These are phyloP conservation scores for Spisula solida DNA, from an alignment of 2,888 invertebrate species.

Conservation along the genomic window DNA sequence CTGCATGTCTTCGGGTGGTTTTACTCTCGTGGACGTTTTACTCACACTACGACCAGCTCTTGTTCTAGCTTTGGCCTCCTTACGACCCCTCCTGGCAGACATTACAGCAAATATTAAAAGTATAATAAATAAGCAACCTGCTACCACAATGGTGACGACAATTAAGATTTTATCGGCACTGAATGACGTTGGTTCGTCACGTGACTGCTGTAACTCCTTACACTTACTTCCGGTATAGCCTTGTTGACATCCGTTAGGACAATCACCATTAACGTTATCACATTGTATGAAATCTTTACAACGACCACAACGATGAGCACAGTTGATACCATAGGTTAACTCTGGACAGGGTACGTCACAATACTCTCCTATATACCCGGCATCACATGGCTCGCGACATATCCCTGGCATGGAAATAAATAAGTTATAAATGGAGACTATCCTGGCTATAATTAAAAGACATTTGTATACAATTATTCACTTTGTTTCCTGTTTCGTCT, in stretches of 20 bases:
- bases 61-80: neutral
- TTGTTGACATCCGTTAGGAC: conserved; percentile 71
- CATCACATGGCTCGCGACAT: conserved; percentile 14
- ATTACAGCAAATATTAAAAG: neutral
- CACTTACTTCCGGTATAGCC: conserved; percentile 68
- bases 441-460: no score
- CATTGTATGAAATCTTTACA: conserved; percentile 64
- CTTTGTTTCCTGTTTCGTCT: no score
- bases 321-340: conserved; percentile 65
- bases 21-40: neutral
- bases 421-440: neutral
- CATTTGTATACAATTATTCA: no score
- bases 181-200: neutral
- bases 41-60: neutral
- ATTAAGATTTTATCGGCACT: neutral
- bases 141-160: neutral
- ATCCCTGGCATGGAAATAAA: neutral
- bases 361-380: neutral
- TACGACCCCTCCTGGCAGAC: neutral
- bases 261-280: conserved; percentile 73
- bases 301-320: conserved; percentile 61
- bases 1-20: neutral
- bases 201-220: neutral
- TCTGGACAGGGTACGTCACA: conserved; percentile 47
- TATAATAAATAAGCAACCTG: neutral